Base-by-base conservation (phyloP, 30 jellyfish, hydroid and myxozoan genomes). In the Catostylus mosaicus region DNA sequence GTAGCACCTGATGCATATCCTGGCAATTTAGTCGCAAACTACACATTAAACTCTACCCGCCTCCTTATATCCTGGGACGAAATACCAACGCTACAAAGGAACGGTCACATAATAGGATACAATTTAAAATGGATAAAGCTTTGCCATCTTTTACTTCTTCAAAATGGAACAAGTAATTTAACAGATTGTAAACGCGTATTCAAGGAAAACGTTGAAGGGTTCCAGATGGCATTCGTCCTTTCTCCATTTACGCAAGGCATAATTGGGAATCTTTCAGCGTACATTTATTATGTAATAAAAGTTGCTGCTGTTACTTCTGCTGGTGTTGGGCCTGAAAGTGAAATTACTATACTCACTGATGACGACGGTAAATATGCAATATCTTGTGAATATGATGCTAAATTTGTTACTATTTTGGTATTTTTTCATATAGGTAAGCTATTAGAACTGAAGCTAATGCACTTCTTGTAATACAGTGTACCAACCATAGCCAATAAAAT, bases 321-420 rank as follows among this genome's bases (percentile, higher is more conserved):
- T 8, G 95, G 95, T 8, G 61, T 51, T 56, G 95, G 95, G 29
- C 95, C 95, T 30, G 84, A 48, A 37, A 23, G 62, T 22, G 73
- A 73, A 38, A 26, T 75, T 5, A 14, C 77, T 30, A 66, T 35
- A 23, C 71, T 76, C 10, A 76, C 90, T 18, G 86, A 46, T 16
- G 86, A 75, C n/a, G 82, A 67, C 43, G 77, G 90, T 86, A 68
- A 73, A 31, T 67, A 1, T 51, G 11, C 8, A 77, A 38, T 14
- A n/a, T n/a, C n/a, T n/a, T n/a, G n/a, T n/a, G n/a, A n/a, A 33
- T 30, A 54, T 46, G 45, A 74, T 9, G 19, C 29, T 38, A 6
- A 19, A 18, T 11, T 0, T 50, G 1, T 18, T 50, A 50, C 64
- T 50, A 27, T 50, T 50, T 50, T n/a, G n/a, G n/a, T n/a, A n/a